Conservation (phyloP, 1,140 invertebrate genomes). For the Camponotus vicinus region DNA sequence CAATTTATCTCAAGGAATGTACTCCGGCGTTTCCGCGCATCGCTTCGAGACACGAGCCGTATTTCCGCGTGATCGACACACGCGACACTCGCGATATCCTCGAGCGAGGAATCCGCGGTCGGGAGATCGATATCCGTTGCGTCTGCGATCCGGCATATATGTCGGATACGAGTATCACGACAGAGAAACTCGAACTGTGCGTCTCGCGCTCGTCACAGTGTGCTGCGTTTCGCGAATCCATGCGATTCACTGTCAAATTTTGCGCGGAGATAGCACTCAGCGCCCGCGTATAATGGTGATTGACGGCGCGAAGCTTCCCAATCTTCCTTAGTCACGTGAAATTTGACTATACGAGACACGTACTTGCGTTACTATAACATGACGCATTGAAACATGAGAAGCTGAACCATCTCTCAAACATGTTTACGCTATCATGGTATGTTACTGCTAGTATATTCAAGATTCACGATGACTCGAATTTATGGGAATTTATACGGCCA, state of each 20-base stretch:
- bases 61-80: constrained; percentile 41
- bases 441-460: constrained; percentile 24
- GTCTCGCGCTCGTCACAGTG: constrained; percentile 16
- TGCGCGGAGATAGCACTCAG: not conserved
- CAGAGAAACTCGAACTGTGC: not conserved
- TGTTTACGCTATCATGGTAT: constrained; percentile 42
- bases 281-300: not conserved
- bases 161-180: not conserved
- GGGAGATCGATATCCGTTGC: constrained; percentile 55
- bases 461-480: constrained; percentile 39
- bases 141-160: not conserved
- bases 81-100: not conserved
- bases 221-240: constrained; percentile 15
- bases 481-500: constrained; percentile 31
- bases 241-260: constrained; percentile 51
- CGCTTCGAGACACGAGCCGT: constrained; percentile 15
- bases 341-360: constrained; percentile 45
- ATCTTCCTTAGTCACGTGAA: constrained; percentile 53
- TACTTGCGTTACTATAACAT: constrained; percentile 33
- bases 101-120: constrained; percentile 23
- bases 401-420: constrained; percentile 34
- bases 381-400: constrained; percentile 56
- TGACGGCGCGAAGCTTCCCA: constrained; percentile 53
- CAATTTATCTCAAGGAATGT: constrained; percentile 39
- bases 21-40: not conserved